A percentile compares a stretch with the other conserved stretches of the same genome.
These are phyloP conservation scores for Masnerella sp. DNA, from an alignment of 2,888 invertebrate species.

Conservation along the genomic window DNA sequence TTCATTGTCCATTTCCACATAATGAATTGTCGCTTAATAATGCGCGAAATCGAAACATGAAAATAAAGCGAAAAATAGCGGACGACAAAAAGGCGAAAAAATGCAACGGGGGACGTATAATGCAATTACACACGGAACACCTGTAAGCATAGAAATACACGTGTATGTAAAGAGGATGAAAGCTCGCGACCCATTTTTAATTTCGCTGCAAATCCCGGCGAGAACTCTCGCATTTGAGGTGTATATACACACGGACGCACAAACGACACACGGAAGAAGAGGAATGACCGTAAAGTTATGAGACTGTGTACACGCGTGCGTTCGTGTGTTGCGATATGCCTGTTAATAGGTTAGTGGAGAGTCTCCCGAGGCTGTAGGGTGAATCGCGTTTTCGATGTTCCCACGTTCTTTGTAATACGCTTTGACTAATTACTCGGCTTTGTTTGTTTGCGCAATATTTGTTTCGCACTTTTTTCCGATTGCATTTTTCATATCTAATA, in stretches of 20 bases:
- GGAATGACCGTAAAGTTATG: slow-evolving; percentile 53
- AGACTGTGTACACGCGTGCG: slow-evolving; percentile 62
- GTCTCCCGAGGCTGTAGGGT: slow-evolving; percentile 73
- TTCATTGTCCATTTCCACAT: too few relatives aligned
- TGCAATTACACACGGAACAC: slow-evolving; percentile 55
- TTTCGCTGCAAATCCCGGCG: slow-evolving; percentile 53
- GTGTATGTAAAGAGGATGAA: slow-evolving; percentile 46
- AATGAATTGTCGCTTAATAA: too few relatives aligned
- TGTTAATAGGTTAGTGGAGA: slow-evolving; percentile 76
- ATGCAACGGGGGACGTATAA: slow-evolving; percentile 23
- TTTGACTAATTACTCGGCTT: slow-evolving; percentile 48
- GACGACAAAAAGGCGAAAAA: slow-evolving; percentile 17
- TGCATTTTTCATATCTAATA: slow-evolving; percentile 19
- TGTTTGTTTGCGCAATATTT: slow-evolving; percentile 42
- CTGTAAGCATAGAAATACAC: slow-evolving; percentile 43
- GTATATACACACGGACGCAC: not conserved
- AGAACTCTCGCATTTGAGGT: slow-evolving; percentile 34
- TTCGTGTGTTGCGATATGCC: slow-evolving; percentile 75
- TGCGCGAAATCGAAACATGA: slow-evolving; percentile 13
- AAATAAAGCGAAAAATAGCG: slow-evolving; percentile 43
- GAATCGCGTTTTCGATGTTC: slow-evolving; percentile 73
- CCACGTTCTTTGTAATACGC: slow-evolving; percentile 53
- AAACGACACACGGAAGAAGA: slow-evolving; percentile 26
- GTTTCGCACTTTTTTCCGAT: slow-evolving; percentile 14
- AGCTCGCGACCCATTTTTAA: slow-evolving; percentile 56